Base-by-base conservation (phyloP, 2,113 vertebrate species). In the Nicator chloris region DNA sequence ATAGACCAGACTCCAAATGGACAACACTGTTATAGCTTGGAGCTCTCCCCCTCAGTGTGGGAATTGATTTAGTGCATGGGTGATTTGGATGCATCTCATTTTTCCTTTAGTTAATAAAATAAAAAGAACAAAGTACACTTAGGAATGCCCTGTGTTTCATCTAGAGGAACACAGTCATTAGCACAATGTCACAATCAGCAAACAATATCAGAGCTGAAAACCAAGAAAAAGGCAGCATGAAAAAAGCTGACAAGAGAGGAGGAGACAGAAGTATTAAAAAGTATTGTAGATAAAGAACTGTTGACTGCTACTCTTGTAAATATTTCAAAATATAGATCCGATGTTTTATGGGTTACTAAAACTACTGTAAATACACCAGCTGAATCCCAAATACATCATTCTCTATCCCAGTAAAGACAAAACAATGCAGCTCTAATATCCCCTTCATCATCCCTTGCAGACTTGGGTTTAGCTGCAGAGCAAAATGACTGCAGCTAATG, bases 321-420 rank as follows among this genome's bases (percentile, higher is more conserved):
- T 88, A 82, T 86, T 92, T 92, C 82, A 93, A 86, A 86, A 92
- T 95, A 79, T 31, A 91, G 89, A 83, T 92, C 76, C 31, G 33
- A 11, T 73, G 71, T 54, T 93, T 72, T 81, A 82, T 90, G 75
- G 79, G 93, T 97, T 93, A 94, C 93, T 97, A 97, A 96, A 97
- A 90, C 84, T 79, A 91, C 89, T 95, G 95, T 97, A 97, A 96
- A 96, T 97, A 97, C 84, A 96, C 90, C 76, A 70, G 88, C 92
- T 81, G 83, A 96, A 96, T 96, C 86, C 82, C 90, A 95, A 95
- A 96, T 97, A 94, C 82, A 96, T 97, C 94, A 96, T 93, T 91
- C 92, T 90, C 84, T 92, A 88, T 96, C 90, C 63, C 6, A 1
- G 82, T 54, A 71, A 94, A 97, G 93, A 93, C 88, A 89, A 93